phyloP scores from a whole-genome alignment of 2,113 vertebrate genomes.

The Rhynchopsitta pachyrhyncha region DNA sequence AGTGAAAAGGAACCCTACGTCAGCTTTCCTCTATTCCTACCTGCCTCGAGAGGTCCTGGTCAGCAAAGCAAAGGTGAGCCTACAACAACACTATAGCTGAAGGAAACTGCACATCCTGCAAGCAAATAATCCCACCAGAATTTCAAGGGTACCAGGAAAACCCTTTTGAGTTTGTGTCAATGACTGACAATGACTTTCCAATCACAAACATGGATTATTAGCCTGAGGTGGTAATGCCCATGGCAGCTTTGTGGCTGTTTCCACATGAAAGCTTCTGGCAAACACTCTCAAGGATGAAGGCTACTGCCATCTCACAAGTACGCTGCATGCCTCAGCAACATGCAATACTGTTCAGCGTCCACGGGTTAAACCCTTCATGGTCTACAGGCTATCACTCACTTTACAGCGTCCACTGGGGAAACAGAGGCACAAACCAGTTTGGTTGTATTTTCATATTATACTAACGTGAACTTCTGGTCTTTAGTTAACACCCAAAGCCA shows the following conservation, averaged over 20 bases:
- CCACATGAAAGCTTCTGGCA: neutral
- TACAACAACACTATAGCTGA: neutral
- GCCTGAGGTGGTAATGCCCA: rapidly evolving
- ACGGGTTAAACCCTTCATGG: rapidly evolving
- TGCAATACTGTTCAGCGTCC: neutral
- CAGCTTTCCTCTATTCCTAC: neutral
- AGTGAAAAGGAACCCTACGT: neutral
- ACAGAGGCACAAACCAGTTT: neutral
- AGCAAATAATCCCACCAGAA: neutral
- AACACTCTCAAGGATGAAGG: neutral
- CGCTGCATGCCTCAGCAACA: neutral
- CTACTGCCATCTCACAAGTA: neutral
- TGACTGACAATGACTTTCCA: neutral
- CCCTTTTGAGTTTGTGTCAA: neutral
- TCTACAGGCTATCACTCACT: rapidly evolving
- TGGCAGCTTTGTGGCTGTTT: neutral
- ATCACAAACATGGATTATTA: neutral
- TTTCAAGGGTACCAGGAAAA: neutral
- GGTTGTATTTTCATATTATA: neutral
- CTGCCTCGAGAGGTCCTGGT: neutral
- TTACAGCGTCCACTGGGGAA: rapidly evolving
- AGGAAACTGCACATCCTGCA: neutral
- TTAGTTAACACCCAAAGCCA: neutral
- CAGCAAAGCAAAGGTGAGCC: neutral
- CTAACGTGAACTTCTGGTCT: neutral